These are phyloP conservation scores for Drosophila eugracilis DNA, from an alignment of 1,140 invertebrate species.

Conservation along the genomic window DNA sequence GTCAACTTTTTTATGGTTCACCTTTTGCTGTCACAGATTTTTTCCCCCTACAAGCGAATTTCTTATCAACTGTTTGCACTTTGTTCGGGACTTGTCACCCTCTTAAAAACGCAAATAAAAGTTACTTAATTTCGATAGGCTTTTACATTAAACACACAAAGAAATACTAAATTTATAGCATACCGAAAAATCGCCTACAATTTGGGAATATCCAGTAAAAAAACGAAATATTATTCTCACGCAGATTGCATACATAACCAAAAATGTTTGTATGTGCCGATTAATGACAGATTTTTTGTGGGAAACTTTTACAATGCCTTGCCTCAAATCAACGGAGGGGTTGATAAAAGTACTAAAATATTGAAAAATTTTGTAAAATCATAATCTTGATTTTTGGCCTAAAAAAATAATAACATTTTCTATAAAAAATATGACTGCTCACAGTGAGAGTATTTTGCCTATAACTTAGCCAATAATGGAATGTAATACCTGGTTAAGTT, in stretches of 20 bases:
- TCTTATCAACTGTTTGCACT: conserved; percentile 34
- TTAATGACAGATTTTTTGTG: conserved; percentile 12
- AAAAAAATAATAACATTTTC: too few relatives aligned
- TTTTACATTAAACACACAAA: conserved; percentile 4
- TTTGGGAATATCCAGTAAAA: not conserved
- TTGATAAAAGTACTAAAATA: too few relatives aligned
- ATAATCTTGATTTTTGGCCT: too few relatives aligned
- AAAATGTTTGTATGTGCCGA: conserved; percentile 2
- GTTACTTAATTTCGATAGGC: conserved; percentile 5
- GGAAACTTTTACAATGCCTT: too few relatives aligned
- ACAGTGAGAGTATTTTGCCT: too few relatives aligned
- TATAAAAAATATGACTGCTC: too few relatives aligned
- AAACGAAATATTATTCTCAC: conserved; percentile 17
- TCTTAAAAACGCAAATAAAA: conserved; percentile 2
- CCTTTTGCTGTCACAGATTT: conserved; percentile 12
- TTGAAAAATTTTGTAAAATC: too few relatives aligned
- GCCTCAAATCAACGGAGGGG: too few relatives aligned
- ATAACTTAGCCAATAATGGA: too few relatives aligned
- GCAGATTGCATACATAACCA: conserved; percentile 10
- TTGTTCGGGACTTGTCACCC: not conserved
- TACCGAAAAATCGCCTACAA: too few relatives aligned
- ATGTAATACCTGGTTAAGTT: too few relatives aligned
- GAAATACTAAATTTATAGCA: conserved; percentile 4
- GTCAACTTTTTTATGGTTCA: conserved; percentile 16
- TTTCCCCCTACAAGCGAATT: conserved; percentile 14